These are phyloP conservation scores for Copsychus sechellarum DNA, from an alignment of 2,113 vertebrate genomes.

Conservation along the genomic window DNA sequence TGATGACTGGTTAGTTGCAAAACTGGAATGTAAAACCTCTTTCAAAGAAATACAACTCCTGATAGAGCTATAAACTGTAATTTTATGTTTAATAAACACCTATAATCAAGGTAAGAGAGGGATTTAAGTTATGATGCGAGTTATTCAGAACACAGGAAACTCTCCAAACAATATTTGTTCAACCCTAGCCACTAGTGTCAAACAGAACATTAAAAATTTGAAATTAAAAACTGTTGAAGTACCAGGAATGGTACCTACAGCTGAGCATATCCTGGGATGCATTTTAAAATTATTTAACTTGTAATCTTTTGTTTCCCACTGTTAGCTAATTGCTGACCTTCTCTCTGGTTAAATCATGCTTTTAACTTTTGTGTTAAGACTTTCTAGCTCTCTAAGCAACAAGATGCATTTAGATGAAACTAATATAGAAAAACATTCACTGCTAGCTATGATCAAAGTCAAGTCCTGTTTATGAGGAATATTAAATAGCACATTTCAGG, in stretches of 20 bases:
- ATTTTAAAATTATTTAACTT: background rate
- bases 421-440: background rate
- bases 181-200: background rate
- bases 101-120: background rate
- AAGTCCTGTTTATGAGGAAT: background rate
- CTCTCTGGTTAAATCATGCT: background rate
- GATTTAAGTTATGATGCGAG: background rate
- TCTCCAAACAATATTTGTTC: background rate
- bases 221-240: background rate
- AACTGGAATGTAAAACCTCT: background rate
- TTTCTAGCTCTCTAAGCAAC: background rate
- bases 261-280: background rate
- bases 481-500: background rate
- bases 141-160: background rate
- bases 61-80: background rate
- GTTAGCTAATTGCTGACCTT: background rate
- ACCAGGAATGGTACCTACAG: background rate
- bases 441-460: background rate
- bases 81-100: background rate
- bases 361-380: background rate
- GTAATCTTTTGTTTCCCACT: background rate
- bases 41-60: background rate
- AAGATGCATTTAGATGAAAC: background rate
- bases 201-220: background rate
- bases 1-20: background rate